Base-by-base conservation (phyloP, 2,113 vertebrate genomes). In the Gymnocephalus cernua region DNA sequence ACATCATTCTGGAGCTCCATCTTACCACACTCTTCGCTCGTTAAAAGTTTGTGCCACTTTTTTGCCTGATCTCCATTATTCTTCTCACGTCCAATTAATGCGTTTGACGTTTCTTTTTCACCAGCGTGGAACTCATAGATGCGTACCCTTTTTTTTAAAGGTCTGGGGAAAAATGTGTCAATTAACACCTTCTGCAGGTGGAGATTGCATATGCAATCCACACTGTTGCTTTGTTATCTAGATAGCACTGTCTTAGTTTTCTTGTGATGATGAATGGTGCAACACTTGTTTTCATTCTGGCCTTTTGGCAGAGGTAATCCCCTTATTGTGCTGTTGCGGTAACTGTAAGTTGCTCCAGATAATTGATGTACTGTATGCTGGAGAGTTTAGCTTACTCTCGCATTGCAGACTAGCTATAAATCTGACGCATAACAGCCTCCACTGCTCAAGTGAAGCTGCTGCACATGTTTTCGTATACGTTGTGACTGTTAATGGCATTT, bases 1-100 rank as follows among this genome's bases (percentile, higher is more conserved):
- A 94, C 92, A 91, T 85, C 82, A 87, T 77, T 88, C 90, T 80
- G 92, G 89, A 94, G 94, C 70, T 77, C 35, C 81, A 65, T 83
- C 87, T 88, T 85, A 87, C 86, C 89, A 70, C 70, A 67, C 77
- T 76, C 70, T 69, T 59, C 4, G 48, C 89, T 87, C 82, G 86
- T 90, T 90, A 85, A 92, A 92, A 83, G 79, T 91, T 89, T 81
- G 48, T 82, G 63, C 72, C 75, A 69, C 79, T 86, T 90, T 74
- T 66, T 62, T 80, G 70, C 67, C 68, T 86, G 68, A 79, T 84
- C 79, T 73, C 63, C 51, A 44, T 85, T 86, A 48, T 78, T 77
- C 16, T 54, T 74, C 75, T 84, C 61, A 25, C 78, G 80, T 54
- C 74, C 80, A 80, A 72, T 86, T 74, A 83, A 71, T 38, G 69